Conservation (phyloP, 1,140 invertebrate genomes). For the Ostrea edulis region DNA sequence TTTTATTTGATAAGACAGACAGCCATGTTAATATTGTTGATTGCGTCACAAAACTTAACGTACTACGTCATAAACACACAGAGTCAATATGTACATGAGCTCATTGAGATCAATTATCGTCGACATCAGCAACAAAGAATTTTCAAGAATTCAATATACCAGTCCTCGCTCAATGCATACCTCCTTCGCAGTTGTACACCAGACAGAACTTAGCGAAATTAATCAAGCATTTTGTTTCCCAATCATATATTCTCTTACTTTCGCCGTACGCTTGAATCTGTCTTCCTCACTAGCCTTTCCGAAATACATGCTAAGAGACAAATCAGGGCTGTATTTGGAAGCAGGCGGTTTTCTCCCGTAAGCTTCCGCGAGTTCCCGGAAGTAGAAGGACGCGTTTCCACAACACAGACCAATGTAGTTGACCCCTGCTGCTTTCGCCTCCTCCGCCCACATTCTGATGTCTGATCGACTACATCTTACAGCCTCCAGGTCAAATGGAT, state of each 20-base stretch:
- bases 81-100: too few species aligned
- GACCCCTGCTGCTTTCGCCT: constrained; percentile 61
- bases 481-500: constrained; percentile 54
- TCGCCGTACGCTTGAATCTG: not conserved
- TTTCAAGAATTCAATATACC: too few species aligned
- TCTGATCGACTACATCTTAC: constrained; percentile 55
- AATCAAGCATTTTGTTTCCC: not conserved
- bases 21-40: too few species aligned
- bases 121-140: too few species aligned
- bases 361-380: constrained; percentile 60
- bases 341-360: constrained; percentile 57
- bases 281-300: not conserved
- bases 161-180: not conserved
- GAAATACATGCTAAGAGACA: constrained; percentile 34
- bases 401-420: constrained; percentile 69
- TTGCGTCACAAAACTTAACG: too few species aligned
- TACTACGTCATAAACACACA: too few species aligned
- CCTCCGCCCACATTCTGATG: constrained; percentile 57
- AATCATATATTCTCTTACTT: constrained; percentile 35
- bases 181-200: not conserved
- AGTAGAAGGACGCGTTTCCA: constrained; percentile 62
- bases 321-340: constrained; percentile 49
- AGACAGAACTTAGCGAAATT: too few species aligned
- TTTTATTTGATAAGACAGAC: too few species aligned
- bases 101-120: too few species aligned